Evolutionary conservation across 1,140 invertebrate genomes (phyloP).

Genomic region (Nasonia longicornis): DNA sequence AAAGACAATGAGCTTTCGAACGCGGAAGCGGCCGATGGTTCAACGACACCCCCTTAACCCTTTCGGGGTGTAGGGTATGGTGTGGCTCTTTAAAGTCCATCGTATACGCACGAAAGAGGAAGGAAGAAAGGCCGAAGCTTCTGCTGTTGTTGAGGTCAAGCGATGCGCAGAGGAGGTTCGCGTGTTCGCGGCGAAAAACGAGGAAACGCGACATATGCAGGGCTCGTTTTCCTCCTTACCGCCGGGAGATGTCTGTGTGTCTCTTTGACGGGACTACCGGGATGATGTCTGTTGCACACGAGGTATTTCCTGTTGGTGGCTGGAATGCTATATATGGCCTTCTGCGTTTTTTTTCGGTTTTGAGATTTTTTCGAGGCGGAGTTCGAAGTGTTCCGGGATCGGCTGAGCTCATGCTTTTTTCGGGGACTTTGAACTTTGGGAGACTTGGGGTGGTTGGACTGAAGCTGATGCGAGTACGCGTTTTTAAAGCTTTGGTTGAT

Average conservation of each 20-base stretch:
- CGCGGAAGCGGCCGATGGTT: constrained; percentile 6
- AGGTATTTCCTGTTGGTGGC: not conserved
- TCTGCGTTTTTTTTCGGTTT: not conserved
- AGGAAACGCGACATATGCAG: not conserved
- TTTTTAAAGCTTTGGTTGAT: not conserved
- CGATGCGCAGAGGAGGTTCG: not conserved
- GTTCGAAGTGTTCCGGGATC: not conserved
- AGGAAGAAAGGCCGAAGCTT: not conserved
- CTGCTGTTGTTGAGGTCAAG: not conserved
- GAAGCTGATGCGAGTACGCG: not conserved
- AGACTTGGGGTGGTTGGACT: not conserved
- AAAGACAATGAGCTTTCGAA: not conserved
- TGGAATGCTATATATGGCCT: not conserved
- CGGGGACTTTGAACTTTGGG: not conserved
- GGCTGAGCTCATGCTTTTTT: not conserved
- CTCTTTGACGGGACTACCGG: not conserved
- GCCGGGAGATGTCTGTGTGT: not conserved
- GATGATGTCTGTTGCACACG: not conserved
- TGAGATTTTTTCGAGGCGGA: not conserved
- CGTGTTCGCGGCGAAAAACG: not conserved
- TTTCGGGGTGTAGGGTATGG: not conserved
- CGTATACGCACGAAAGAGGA: constrained; percentile 1
- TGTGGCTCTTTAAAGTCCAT: constrained; percentile 3
- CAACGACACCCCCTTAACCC: constrained; percentile 6
- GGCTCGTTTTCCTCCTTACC: not conserved